A percentile compares a stretch with the other conserved stretches of the same genome.
These are phyloP conservation scores for Syngnathoides biaculeatus DNA, from an alignment of 2,113 vertebrate species.

Conservation along the genomic window DNA sequence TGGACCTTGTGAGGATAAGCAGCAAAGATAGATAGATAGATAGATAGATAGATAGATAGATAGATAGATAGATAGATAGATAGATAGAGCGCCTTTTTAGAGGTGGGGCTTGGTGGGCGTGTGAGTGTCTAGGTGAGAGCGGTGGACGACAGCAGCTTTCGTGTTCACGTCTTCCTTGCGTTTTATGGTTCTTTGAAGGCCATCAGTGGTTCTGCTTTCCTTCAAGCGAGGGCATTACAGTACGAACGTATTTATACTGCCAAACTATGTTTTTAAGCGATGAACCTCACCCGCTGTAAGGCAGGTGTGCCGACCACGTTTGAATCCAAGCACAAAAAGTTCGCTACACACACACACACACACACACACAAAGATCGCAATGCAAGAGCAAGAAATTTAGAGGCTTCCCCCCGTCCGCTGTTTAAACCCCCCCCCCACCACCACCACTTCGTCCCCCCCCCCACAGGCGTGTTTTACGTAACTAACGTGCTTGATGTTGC, in stretches of 20 bases:
- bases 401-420: conserved; percentile 33
- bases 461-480: conserved; percentile 57
- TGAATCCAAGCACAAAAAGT: conserved; percentile 5
- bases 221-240: background rate
- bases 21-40: too few relatives aligned
- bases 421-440: conserved; percentile 37
- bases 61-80: too few relatives aligned
- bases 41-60: too few relatives aligned
- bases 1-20: too few relatives aligned
- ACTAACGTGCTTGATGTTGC: conserved; percentile 56
- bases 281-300: background rate
- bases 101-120: conserved; percentile 1
- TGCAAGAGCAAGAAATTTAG: conserved; percentile 22
- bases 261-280: background rate
- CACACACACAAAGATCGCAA: too few relatives aligned
- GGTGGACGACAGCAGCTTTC: background rate
- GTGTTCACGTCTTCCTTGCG: background rate
- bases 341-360: too few relatives aligned
- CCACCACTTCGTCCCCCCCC: conserved; percentile 14
- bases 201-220: background rate
- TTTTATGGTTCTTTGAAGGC: background rate
- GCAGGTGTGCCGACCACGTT: too few relatives aligned
- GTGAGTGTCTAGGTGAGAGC: too few relatives aligned
- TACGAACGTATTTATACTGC: background rate
- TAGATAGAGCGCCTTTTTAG: too few relatives aligned